These are phyloP conservation scores for Vanessa atalanta DNA, from an alignment of 1,140 invertebrate species.

Conservation along the genomic window DNA sequence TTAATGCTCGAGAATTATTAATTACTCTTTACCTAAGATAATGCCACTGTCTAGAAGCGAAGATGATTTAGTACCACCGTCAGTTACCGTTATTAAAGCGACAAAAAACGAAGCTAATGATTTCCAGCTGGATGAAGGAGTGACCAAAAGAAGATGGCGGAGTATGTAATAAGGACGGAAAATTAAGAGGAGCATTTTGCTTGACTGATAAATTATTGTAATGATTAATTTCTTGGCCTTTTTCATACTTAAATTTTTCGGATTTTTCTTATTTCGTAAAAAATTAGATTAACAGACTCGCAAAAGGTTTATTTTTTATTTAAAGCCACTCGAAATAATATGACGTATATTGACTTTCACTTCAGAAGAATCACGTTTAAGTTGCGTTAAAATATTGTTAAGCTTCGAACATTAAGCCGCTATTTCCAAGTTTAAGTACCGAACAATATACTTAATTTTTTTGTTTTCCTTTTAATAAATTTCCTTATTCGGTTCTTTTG, in stretches of 20 bases:
- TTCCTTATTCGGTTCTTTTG: not conserved
- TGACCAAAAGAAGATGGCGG: too few relatives aligned
- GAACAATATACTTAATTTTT: not conserved
- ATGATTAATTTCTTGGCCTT: too few relatives aligned
- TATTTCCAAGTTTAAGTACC: not conserved
- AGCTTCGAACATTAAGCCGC: slow-evolving; percentile 15
- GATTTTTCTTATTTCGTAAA: not conserved
- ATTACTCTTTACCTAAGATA: too few relatives aligned
- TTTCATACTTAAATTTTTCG: not conserved
- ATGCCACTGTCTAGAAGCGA: too few relatives aligned
- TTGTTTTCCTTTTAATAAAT: not conserved
- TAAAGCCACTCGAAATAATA: not conserved
- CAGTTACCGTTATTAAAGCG: too few relatives aligned
- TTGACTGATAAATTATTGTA: too few relatives aligned
- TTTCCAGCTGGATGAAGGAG: too few relatives aligned
- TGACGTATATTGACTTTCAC: not conserved
- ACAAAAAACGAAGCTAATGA: too few relatives aligned
- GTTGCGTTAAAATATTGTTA: slow-evolving; percentile 7
- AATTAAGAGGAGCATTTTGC: too few relatives aligned
- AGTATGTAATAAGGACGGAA: too few relatives aligned
- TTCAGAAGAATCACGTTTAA: not conserved
- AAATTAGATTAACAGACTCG: not conserved
- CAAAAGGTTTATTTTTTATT: not conserved
- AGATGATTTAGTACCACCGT: too few relatives aligned
- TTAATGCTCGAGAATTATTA: too few relatives aligned